Evolutionary conservation across 2,888 invertebrate genomes (phyloP), one percentile per base, ranked within the genome.

Genomic region (Ophion ellenae): DNA sequence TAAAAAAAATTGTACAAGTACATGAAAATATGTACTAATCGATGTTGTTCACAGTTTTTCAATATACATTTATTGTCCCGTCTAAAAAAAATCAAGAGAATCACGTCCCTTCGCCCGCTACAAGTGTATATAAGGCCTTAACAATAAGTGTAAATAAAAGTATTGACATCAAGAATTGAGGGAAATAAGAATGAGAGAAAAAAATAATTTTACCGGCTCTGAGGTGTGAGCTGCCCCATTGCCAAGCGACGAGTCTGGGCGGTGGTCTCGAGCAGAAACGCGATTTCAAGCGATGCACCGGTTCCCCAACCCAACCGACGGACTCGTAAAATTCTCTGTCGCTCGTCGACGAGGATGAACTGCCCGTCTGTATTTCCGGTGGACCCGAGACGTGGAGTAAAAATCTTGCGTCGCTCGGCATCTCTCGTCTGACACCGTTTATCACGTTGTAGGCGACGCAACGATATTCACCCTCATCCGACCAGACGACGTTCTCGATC

Each of bases 211-310:
- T 89, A 93, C 94, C 94, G 75, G 93, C 93, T 87, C 93, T 89
- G 75, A 94, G 91, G 67, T 94, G 93, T 32, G 92, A 92, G 74
- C 94, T 94, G 83, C 98, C 98, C 98, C 98, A 98, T 90, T 98
- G 97, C 98, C 98, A 98, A 86, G 97, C 96, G 61, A 98, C 97
- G 64, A 96, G 95, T 84, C 96, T 95, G 0, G 98, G 98, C 81
- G 97, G 96, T 0, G 98, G 98, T 82, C 92, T 90, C 45, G 94
- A 94, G 66, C 94, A 94, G 78, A 93, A 93, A 4, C 92, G 89
- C 3, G 92, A 92, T 74, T 92, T 92, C 1, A 94, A 89, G 11
- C 90, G 87, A 75, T 94, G 94, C 20, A 92, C 92, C 2, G 92
- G 87, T 75, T 94, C 94, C 0, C 94, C 94, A 4, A 91, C 88